A percentile compares a stretch with the other conserved stretches of the same genome.
Evolutionary conservation across 2,797 vertebrate species (phyloP).

Genomic region (Bovichtus variegatus): DNA sequence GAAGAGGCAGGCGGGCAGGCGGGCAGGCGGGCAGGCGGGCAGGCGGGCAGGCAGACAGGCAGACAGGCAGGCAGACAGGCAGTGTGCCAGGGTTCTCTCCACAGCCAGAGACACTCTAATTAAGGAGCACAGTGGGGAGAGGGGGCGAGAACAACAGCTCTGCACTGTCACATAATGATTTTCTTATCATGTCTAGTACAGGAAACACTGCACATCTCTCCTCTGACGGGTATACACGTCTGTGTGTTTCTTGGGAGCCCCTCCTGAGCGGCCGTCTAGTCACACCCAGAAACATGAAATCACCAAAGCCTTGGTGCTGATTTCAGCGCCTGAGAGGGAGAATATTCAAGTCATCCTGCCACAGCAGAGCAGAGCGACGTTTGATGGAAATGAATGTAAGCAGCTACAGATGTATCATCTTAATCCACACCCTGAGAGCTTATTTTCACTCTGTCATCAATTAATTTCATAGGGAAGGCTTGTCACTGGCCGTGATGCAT

Average conservation of each 20-base stretch:
- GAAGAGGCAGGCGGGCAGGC: constrained; percentile 58
- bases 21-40: no score
- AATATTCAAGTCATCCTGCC: constrained; percentile 9
- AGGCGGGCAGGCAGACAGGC: no score
- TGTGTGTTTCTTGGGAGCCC: constrained; percentile 34
- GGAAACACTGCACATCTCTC: constrained; percentile 53
- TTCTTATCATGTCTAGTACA: constrained; percentile 71
- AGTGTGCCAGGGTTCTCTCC: constrained; percentile 75
- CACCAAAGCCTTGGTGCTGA: constrained; percentile 38
- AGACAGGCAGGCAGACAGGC: constrained; percentile 56
- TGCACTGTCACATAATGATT: constrained; percentile 76
- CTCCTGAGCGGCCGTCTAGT: constrained; percentile 41
- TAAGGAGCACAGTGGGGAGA: constrained; percentile 79
- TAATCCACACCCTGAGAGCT: constrained; percentile 29
- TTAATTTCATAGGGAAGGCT: constrained; percentile 30
- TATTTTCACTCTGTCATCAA: constrained; percentile 44
- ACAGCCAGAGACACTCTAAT: constrained; percentile 80
- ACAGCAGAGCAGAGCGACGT: constrained; percentile 2
- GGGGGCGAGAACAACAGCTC: constrained; percentile 72
- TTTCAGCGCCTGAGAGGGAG: constrained; percentile 36
- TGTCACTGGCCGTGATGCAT: constrained; percentile 37
- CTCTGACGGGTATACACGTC: constrained; percentile 38
- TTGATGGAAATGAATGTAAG: constrained; percentile 28
- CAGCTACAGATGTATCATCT: constrained; percentile 25
- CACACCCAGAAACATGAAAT: constrained; percentile 51